Evolutionary conservation across 2,888 invertebrate genomes (phyloP).

Genomic region (Strigamia transsilvanica): DNA sequence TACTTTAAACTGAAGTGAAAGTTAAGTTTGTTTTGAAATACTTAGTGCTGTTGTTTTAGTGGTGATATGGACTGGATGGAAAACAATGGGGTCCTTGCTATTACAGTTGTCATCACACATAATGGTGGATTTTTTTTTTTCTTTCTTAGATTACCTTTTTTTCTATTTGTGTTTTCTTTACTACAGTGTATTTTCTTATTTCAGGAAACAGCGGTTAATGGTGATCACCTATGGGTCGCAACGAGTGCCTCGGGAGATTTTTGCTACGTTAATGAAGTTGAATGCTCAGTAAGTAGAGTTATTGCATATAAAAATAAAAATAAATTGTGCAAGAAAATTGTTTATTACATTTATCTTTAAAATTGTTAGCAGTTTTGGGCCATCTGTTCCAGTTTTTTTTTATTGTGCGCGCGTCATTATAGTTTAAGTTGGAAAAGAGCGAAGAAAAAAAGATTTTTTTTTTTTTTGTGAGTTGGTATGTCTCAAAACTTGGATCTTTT

Average conservation of each 20-base stretch:
- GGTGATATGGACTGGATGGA: no score
- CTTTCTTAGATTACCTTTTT: not conserved
- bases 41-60: no score
- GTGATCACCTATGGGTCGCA: slow-evolving; percentile 92
- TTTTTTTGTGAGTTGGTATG: not conserved
- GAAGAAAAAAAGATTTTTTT: not conserved
- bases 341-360: no score
- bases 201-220: slow-evolving; percentile 80
- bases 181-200: slow-evolving; percentile 52
- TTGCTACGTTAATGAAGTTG: slow-evolving; percentile 88
- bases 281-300: slow-evolving; percentile 77
- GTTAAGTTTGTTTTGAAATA: no score
- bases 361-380: not conserved
- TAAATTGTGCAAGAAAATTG: not conserved
- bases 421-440: no score
- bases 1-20: no score
- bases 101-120: not conserved
- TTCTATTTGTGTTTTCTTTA: not conserved
- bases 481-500: no score
- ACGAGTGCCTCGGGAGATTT: slow-evolving; percentile 92
- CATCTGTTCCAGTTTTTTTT: not conserved
- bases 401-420: no score
- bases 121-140: not conserved
- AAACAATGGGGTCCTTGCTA: not conserved
- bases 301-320: not conserved